Evolutionary conservation across 2,888 invertebrate genomes (phyloP), one percentile per base, ranked within the genome.

Genomic region (Lasioglossum calceatum): DNA sequence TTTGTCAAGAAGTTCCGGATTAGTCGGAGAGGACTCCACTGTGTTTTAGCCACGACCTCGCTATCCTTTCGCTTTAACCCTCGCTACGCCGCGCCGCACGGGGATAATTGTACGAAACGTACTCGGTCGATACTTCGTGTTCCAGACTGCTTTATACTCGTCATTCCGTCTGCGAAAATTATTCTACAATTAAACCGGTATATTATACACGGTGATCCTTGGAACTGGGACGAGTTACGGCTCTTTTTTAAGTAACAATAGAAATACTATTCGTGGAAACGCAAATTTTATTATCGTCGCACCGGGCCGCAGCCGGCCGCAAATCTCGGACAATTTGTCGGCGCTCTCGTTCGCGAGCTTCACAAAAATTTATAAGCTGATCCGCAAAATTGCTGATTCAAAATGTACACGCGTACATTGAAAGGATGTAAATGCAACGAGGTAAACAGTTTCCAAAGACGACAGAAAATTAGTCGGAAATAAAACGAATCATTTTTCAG

Each of bases 1-100:
- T 90, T 91, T 90, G 90, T 89, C 67, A 87, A 89, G 86, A 89
- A 82, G 77, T 84, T 83, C 73, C 14, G 42, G 71, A 78, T 79
- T 85, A 82, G 73, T 87, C 77, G 27, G 42, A 44, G 64, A 78
- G 64, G 44, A 27, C 42, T 76, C 42, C 70, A 36, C 75, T 61
- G 19, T 50, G 19, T 50, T 70, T 39, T 47, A 39, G 16, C 42
- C 36, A n/a, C 54, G 54, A 54, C 0, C 44, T 19, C 27, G 64
- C 27, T 42, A 12, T 32, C 70, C 67, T 54, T 14, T 12, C 12
- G 39, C 64, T n/a, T 47, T 1, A 19, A 70, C 36, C 67, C 36
- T 36, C 67, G 67, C 16, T 16, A 4, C 4, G 36, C 36, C 36
- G 36, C 36, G 36, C 36, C 32, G 32, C 67, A 36, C 67, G 7